Base-by-base conservation (phyloP, 2,113 vertebrate species). In the Thymallus thymallus region DNA sequence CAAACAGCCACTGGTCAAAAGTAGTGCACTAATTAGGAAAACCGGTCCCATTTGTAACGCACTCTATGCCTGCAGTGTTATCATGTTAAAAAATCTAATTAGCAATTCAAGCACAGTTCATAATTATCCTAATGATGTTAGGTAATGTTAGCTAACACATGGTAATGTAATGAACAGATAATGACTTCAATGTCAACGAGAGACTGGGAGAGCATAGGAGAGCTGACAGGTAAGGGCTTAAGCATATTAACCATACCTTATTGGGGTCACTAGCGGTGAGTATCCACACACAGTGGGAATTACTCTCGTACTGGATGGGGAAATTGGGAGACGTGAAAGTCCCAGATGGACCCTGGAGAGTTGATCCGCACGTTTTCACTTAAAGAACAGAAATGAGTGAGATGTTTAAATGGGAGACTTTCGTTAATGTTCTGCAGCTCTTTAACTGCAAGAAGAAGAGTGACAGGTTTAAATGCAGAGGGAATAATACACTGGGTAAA, bases 231-330 rank as follows among this genome's bases (percentile, higher is more conserved):
- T n/a, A 18, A 35, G 18, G 30, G 20, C 0, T 12, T 20, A 66
- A 16, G 10, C 12, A 3, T 90, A 93, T 20, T 20, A 32, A 46
- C 6, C 41, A 0, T 90, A 94, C 93, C 92, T 94, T 94, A 80
- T 91, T 94, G 6, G 89, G 90, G 82, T 93, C 92, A 45, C 91
- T 88, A 77, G 93, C 93, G 4, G 92, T 92, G 80, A 94, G 92
- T 81, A 94, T 93, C 93, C 93, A 94, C 63, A 93, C 91, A 81
- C 93, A 94, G 76, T 94, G 92, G 7, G 93, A 92, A 85, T 94
- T 94, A 69, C 92, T 94, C 82, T 94, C 93, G 63, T 94, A 94
- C 78, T 94, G 93, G 68, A 93, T 92, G 4, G 93, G 93, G 73
- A 94, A 94, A 76, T 94, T 94, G 6, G 93, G 93, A 3, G 93